These are phyloP conservation scores for Dendronephthya gigantea DNA, from an alignment of 64 coral and sea anemone genomes.

Conservation along the genomic window DNA sequence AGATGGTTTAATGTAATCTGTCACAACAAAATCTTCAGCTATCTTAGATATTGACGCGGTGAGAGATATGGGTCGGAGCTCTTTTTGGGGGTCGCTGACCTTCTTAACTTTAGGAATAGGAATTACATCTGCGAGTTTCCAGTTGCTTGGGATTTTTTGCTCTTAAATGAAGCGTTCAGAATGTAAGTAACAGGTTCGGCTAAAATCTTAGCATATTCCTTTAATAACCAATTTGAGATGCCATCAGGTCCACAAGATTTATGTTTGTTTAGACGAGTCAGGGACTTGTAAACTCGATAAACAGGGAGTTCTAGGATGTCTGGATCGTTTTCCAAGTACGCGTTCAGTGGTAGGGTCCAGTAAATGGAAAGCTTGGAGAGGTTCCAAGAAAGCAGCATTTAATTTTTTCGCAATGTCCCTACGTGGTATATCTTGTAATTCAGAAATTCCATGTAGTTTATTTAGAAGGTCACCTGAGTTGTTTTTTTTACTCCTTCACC, in stretches of 20 bases:
- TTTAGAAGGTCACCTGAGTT: conserved; percentile 23
- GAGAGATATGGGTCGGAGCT: too few species aligned
- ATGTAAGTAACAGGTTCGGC: conserved; percentile 19
- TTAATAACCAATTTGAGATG: conserved; percentile 8
- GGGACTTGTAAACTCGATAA: conserved; percentile 13
- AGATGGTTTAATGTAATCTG: conserved; percentile 34
- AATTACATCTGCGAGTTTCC: background rate
- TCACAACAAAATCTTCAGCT: too few species aligned
- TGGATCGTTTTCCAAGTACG: conserved; percentile 3
- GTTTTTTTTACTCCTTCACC: conserved; percentile 21
- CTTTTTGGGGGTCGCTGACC: too few species aligned
- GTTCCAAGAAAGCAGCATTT: conserved; percentile 25
- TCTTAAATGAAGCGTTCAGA: background rate
- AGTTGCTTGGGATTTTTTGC: background rate
- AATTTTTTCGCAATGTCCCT: conserved; percentile 18
- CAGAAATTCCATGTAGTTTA: conserved; percentile 16
- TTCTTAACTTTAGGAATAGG: background rate
- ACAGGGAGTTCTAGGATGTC: conserved; percentile 14
- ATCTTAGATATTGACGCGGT: too few species aligned
- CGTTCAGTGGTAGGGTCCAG: conserved; percentile 15
- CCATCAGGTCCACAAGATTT: conserved; percentile 26
- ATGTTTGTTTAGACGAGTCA: conserved; percentile 27
- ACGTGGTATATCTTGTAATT: conserved; percentile 7
- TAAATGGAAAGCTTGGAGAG: conserved; percentile 16
- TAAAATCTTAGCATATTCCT: conserved; percentile 24